phyloP scores from a whole-genome alignment of 1,140 invertebrate genomes.

The Brachionus rotundiformis region DNA sequence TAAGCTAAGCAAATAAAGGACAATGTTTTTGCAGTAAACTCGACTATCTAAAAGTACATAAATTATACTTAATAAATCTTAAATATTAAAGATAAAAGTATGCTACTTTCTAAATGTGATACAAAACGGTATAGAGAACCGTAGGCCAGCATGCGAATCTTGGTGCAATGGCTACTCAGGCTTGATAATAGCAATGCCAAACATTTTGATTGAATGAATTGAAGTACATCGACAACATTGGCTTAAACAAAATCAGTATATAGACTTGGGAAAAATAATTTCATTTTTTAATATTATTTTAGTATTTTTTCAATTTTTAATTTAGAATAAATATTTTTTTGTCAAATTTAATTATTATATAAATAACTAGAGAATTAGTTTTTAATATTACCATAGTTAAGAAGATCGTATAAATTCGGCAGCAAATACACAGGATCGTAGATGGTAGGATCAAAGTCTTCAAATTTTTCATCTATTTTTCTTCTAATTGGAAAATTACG shows the following conservation, averaged over 20 bases:
- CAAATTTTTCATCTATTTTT: background rate
- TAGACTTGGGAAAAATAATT: background rate
- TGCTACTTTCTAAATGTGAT: constrained; percentile 47
- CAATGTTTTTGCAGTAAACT: constrained; percentile 38
- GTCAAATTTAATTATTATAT: background rate
- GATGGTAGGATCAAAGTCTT: background rate
- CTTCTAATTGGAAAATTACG: constrained; percentile 37
- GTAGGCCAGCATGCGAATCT: constrained; percentile 7
- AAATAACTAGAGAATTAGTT: background rate
- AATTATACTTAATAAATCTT: too few relatives aligned
- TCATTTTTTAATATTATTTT: too few relatives aligned
- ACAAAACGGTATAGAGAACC: constrained; percentile 20
- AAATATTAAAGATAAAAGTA: too few relatives aligned
- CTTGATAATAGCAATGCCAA: constrained; percentile 7
- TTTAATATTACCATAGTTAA: constrained; percentile 33
- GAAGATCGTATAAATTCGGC: constrained; percentile 13
- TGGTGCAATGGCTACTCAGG: background rate
- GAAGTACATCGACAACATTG: constrained; percentile 24
- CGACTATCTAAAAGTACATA: background rate
- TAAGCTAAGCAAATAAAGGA: constrained; percentile 60
- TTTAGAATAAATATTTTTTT: too few relatives aligned
- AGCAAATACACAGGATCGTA: constrained; percentile 46
- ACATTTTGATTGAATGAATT: constrained; percentile 34
- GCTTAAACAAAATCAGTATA: background rate
- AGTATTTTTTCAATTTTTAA: too few relatives aligned